phyloP scores from a whole-genome alignment of 2,797 vertebrate genomes.

The Mus spretus region DNA sequence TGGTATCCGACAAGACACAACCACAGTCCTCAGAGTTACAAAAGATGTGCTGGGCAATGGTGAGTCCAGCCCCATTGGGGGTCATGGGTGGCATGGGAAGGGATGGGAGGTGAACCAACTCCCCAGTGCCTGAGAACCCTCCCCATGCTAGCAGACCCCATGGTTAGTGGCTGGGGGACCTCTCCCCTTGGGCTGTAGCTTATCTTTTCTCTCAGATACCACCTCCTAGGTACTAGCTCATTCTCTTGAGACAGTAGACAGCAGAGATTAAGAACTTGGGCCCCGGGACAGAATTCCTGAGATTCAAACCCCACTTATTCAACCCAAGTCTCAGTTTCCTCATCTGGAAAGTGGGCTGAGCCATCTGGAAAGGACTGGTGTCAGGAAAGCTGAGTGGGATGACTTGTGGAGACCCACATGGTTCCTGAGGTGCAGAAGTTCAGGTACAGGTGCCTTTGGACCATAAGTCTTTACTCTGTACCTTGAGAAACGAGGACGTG shows the following conservation, averaged over 20 bases:
- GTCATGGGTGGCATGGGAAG: neutral
- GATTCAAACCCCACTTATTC: constrained; percentile 18
- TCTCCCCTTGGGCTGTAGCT: neutral
- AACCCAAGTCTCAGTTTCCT: constrained; percentile 17
- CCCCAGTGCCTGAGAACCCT: neutral
- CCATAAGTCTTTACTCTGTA: neutral
- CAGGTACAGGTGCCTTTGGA: neutral
- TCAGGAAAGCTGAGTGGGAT: neutral
- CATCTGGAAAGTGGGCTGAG: neutral
- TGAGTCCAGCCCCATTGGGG: neutral
- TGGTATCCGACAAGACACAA: neutral
- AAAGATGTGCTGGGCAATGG: constrained; percentile 66
- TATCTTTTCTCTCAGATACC: neutral
- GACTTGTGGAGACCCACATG: neutral
- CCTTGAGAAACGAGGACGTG: neutral
- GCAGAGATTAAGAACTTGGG: neutral
- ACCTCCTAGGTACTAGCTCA: neutral
- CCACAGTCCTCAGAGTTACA: constrained; percentile 76
- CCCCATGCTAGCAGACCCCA: neutral
- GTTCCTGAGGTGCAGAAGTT: neutral
- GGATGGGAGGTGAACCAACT: neutral
- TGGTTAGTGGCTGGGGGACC: neutral
- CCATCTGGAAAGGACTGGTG: neutral
- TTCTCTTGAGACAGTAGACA: neutral
- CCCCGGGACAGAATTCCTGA: neutral